Conservation (phyloP, 2,888 invertebrate species). For the Macaria notata region DNA sequence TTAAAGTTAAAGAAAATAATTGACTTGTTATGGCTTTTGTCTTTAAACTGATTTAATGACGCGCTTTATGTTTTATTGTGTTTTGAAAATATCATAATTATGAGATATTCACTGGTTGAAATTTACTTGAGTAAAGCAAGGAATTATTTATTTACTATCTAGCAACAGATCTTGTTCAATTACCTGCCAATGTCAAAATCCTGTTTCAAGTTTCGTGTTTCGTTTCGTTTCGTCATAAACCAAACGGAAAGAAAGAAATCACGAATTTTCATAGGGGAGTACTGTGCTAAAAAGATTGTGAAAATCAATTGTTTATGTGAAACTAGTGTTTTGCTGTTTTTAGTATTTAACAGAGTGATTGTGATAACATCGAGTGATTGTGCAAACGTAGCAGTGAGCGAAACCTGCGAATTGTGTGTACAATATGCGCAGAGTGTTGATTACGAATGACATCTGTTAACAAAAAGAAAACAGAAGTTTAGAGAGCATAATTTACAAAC, state of each 20-base stretch:
- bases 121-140: too few species aligned
- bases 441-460: conserved; percentile 77
- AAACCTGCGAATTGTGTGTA: conserved; percentile 62
- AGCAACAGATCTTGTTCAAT: background rate
- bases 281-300: conserved; percentile 40
- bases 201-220: conserved; percentile 4
- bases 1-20: too few species aligned
- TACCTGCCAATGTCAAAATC: conserved; percentile 7
- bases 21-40: too few species aligned
- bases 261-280: conserved; percentile 37
- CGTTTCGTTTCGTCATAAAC: conserved; percentile 24
- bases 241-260: conserved; percentile 41
- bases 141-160: too few species aligned
- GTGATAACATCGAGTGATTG: conserved; percentile 43
- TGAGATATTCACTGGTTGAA: too few species aligned
- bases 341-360: conserved; percentile 38
- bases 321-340: conserved; percentile 49
- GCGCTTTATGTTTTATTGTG: too few species aligned
- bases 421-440: conserved; percentile 77
- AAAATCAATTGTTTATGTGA: conserved; percentile 46
- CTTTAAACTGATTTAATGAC: too few species aligned
- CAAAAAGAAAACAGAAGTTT: conserved; percentile 69
- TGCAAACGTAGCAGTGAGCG: conserved; percentile 51
- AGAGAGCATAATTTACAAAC: conserved; percentile 40
- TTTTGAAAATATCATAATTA: too few species aligned